Conservation (phyloP, 2,888 invertebrate genomes). For the Coecobrya sp. region DNA sequence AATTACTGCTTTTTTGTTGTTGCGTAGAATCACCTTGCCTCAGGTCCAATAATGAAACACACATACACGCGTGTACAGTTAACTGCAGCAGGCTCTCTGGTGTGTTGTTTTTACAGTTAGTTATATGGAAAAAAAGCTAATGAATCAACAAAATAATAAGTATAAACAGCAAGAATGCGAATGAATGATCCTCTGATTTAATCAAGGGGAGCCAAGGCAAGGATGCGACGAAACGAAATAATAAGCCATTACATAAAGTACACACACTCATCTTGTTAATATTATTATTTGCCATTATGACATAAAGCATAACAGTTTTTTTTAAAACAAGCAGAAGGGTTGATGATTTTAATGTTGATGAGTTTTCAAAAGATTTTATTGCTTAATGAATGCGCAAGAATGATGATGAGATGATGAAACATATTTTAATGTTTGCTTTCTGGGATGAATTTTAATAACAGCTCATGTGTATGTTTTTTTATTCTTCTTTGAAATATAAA, state of each 20-base stretch:
- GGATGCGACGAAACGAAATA: constrained; percentile 27
- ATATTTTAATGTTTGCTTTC: not conserved
- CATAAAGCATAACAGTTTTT: not conserved
- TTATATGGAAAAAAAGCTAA: constrained; percentile 4
- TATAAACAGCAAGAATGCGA: constrained; percentile 37
- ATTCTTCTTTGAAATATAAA: constrained; percentile 10
- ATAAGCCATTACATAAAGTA: constrained; percentile 1
- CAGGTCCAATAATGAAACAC: not conserved
- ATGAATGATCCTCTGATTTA: constrained; percentile 53
- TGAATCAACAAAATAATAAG: constrained; percentile 41
- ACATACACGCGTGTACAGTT: constrained; percentile 21
- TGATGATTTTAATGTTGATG: not conserved
- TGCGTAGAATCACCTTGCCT: constrained; percentile 14
- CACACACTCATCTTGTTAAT: not conserved
- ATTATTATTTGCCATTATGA: too few species aligned
- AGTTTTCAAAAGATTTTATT: constrained; percentile 3
- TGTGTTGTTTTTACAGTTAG: constrained; percentile 15
- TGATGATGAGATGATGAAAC: not conserved
- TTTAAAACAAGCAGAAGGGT: not conserved
- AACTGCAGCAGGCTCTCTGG: not conserved
- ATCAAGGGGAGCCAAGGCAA: constrained; percentile 31
- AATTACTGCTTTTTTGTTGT: not conserved
- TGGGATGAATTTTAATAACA: constrained; percentile 69
- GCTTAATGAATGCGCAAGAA: constrained; percentile 29
- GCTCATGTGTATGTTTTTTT: not conserved